Evolutionary conservation across 2,797 vertebrate genomes (phyloP).

Genomic region (Tinamus major): DNA sequence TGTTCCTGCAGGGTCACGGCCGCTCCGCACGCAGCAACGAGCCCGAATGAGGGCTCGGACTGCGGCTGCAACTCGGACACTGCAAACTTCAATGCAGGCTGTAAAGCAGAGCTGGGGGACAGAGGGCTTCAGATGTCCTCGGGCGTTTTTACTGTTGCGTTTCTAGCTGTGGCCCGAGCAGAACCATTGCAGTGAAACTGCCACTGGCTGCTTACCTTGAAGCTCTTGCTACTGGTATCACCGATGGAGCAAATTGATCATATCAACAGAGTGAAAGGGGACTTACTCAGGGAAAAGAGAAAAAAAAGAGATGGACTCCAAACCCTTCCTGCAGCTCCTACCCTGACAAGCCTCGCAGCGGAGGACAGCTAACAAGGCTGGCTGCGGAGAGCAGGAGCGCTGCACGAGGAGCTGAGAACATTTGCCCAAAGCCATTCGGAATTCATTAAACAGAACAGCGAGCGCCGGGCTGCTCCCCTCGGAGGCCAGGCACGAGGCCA

Average conservation of each 20-base stretch:
- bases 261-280: rapidly evolving
- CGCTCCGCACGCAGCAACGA: background rate
- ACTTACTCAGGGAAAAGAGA: background rate
- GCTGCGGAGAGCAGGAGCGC: rapidly evolving
- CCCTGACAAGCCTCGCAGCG: background rate
- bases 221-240: background rate
- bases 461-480: background rate
- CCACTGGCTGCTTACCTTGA: background rate
- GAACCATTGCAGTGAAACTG: background rate
- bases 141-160: background rate
- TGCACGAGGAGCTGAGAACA: rapidly evolving
- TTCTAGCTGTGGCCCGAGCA: background rate
- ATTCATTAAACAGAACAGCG: background rate
- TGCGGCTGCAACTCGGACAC: background rate
- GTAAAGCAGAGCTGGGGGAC: background rate
- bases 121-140: rapidly evolving
- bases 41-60: background rate
- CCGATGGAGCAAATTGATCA: rapidly evolving
- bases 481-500: background rate
- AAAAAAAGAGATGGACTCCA: background rate
- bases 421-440: constrained; percentile 16
- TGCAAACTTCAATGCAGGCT: background rate
- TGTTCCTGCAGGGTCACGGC: background rate
- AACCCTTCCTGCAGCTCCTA: background rate
- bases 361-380: constrained; percentile 13